These are phyloP conservation scores for Andrena bucephala DNA, from an alignment of 2,888 invertebrate species.

Conservation along the genomic window DNA sequence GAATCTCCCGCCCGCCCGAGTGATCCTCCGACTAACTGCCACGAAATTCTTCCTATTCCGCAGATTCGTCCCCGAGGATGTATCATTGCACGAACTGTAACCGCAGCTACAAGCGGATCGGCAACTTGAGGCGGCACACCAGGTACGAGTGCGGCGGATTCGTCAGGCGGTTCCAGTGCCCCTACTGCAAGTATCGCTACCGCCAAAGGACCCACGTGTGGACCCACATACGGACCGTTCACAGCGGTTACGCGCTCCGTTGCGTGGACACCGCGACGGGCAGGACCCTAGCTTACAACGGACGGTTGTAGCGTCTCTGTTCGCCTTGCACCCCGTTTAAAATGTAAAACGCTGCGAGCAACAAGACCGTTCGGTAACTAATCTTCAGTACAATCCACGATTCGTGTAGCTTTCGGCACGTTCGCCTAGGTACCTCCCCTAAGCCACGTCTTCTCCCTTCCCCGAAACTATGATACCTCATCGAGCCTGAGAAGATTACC, in stretches of 20 bases:
- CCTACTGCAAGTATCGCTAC: conserved; percentile 81
- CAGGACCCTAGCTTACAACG: conserved; percentile 72
- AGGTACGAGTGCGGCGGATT: conserved; percentile 84
- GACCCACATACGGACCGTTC: conserved; percentile 81
- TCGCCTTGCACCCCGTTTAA: too few relatives aligned
- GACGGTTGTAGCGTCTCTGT: conserved; percentile 46
- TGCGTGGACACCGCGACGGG: conserved; percentile 81
- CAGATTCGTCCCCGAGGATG: conserved; percentile 38
- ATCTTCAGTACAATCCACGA: too few relatives aligned
- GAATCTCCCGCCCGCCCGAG: neutral
- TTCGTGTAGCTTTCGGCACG: too few relatives aligned
- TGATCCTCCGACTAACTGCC: conserved; percentile 42
- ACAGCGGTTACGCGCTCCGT: conserved; percentile 78
- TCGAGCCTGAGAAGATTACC: conserved; percentile 6
- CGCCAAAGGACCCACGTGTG: conserved; percentile 82
- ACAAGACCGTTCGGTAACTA: too few relatives aligned
- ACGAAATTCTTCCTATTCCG: conserved; percentile 55
- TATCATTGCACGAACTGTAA: conserved; percentile 86
- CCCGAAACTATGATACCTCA: neutral
- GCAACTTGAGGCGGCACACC: conserved; percentile 87
- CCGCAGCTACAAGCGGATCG: conserved; percentile 88
- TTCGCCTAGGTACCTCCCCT: too few relatives aligned
- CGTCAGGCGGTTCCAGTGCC: conserved; percentile 82
- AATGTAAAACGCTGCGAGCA: too few relatives aligned
- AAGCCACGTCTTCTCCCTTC: too few relatives aligned